Evolutionary conservation across 2,888 invertebrate genomes (phyloP), one percentile per base, ranked within the genome.

Genomic region (Hololepta plana): DNA sequence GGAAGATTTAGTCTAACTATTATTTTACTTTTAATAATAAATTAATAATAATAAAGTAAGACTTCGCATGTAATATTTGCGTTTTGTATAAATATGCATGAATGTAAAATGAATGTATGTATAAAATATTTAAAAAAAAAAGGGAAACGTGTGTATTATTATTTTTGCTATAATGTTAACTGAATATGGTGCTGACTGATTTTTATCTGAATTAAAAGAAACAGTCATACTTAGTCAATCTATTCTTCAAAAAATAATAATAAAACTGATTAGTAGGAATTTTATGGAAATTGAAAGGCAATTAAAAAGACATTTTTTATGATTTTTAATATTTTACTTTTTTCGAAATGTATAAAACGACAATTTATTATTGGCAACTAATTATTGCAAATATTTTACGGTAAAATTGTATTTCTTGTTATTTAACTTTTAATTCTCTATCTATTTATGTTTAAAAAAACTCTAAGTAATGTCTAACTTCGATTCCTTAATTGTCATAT

Each of bases 401-500:
- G 11, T 24, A 26, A 27, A 27, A 25, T 6, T 21, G 6, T 9
- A 29, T 20, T 15, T 25, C n/a, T n/a, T n/a, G n/a, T n/a, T n/a
- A n/a, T n/a, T n/a, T n/a, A n/a, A n/a, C n/a, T n/a, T n/a, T n/a
- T n/a, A n/a, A n/a, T n/a, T n/a, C n/a, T n/a, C n/a, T n/a, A n/a
- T n/a, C n/a, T n/a, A n/a, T n/a, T n/a, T n/a, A n/a, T n/a, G n/a
- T n/a, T n/a, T n/a, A n/a, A n/a, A n/a, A n/a, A n/a, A n/a, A n/a
- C n/a, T n/a, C n/a, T n/a, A n/a, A n/a, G n/a, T n/a, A n/a, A n/a
- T n/a, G n/a, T n/a, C 25, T 30, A 30, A 28, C 34, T 35, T 41
- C 37, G 49, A 50, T 49, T 53, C 47, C 46, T 47, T 49, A 50
- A 52, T 51, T 54, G 55, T 54, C 54, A 53, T 50, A 45, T 50